Percentiles rank a stretch among this genome's conserved stretches.
Conservation (phyloP, 2,797 vertebrate species). For the Melopsittacus undulatus region DNA sequence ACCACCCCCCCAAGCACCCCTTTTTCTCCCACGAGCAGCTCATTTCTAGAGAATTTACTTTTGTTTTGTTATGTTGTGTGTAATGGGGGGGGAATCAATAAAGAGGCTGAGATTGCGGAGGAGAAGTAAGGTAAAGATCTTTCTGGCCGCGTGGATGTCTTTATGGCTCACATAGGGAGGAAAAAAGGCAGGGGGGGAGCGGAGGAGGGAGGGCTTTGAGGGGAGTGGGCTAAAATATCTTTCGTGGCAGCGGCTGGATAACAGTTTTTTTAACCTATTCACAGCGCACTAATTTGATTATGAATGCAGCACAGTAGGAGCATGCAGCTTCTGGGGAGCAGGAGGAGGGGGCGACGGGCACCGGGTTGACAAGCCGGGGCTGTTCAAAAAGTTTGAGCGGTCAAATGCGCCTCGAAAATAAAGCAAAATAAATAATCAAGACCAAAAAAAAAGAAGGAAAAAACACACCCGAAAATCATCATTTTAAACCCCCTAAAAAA, state of each 20-base stretch:
- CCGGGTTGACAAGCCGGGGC: constrained; percentile 51
- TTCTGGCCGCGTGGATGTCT: constrained; percentile 38
- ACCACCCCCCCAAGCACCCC: neutral
- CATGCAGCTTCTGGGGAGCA: constrained; percentile 53
- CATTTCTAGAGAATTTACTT: constrained; percentile 67
- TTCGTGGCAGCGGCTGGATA: constrained; percentile 50
- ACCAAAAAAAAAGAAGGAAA: neutral
- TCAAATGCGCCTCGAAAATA: neutral
- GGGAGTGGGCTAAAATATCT: constrained; percentile 65
- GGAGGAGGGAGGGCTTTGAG: constrained; percentile 12
- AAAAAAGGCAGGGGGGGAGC: constrained; percentile 21
- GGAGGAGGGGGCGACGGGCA: constrained; percentile 48
- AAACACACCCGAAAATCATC: neutral
- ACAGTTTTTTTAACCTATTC: constrained; percentile 72
- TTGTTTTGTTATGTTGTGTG: constrained; percentile 48
- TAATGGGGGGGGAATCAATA: constrained; percentile 37
- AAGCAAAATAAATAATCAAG: neutral
- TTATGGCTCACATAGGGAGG: constrained; percentile 37
- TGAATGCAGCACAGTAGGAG: constrained; percentile 74
- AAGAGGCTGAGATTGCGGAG: constrained; percentile 65
- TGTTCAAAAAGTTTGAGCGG: constrained; percentile 72
- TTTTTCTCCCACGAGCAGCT: constrained; percentile 42
- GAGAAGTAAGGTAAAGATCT: constrained; percentile 60
- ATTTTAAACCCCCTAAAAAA: neutral
- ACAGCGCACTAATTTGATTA: constrained; percentile 78